phyloP scores from a whole-genome alignment of 2,113 vertebrate genomes.

The Phodopus roborovskii region DNA sequence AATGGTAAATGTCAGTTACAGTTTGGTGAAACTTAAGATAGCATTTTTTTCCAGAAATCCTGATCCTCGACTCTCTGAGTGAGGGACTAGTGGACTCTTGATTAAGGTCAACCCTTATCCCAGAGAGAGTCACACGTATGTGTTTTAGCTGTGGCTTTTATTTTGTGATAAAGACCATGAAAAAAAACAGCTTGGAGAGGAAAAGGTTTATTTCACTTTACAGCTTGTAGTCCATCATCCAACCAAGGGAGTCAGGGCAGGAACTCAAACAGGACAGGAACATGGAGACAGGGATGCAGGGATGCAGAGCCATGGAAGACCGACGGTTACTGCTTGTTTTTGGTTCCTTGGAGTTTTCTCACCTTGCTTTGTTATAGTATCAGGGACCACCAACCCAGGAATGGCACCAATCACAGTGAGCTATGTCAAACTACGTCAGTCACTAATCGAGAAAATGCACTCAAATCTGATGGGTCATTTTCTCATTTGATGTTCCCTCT shows the following conservation, averaged over 20 bases:
- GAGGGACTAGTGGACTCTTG: background rate
- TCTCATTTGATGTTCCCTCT: background rate
- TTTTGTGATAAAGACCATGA: background rate
- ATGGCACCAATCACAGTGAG: background rate
- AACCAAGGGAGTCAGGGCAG: background rate
- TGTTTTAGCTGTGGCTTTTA: background rate
- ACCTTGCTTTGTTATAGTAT: background rate
- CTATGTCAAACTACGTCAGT: background rate
- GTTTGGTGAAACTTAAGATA: background rate
- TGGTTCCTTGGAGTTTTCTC: background rate
- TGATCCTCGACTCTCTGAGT: background rate
- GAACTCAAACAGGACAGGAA: background rate
- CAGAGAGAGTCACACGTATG: background rate
- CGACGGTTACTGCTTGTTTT: background rate
- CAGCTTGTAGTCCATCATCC: background rate
- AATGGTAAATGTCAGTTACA: conserved; percentile 46
- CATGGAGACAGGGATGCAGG: too few relatives aligned
- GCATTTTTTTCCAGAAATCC: conserved; percentile 21
- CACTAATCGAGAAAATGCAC: background rate
- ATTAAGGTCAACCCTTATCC: background rate
- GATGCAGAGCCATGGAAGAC: background rate
- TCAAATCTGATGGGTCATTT: background rate
- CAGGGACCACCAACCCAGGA: background rate
- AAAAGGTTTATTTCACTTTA: background rate
- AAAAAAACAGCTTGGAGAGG: background rate